These are phyloP conservation scores for Tubulanus polymorphus DNA, from an alignment of 2,888 invertebrate genomes.

Conservation along the genomic window DNA sequence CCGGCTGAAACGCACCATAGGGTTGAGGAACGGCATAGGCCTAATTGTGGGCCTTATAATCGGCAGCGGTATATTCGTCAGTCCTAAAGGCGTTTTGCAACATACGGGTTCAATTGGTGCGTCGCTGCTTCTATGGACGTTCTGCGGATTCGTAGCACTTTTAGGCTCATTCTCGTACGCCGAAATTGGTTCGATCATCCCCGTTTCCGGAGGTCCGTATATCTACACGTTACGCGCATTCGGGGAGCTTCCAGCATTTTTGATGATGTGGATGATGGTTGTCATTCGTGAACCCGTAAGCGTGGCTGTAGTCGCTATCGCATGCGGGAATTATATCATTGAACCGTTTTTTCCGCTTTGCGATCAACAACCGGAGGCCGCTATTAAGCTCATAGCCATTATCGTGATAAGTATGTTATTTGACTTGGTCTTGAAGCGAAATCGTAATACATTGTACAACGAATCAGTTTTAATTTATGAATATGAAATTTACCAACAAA, in stretches of 20 bases:
- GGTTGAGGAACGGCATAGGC: slow-evolving; percentile 35
- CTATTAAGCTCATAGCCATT: no score
- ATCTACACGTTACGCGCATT: slow-evolving; percentile 56
- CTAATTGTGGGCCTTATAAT: slow-evolving; percentile 72
- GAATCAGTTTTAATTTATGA: no score
- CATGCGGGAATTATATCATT: slow-evolving; percentile 46
- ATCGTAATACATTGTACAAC: no score
- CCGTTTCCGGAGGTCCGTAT: slow-evolving; percentile 57
- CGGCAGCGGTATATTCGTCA: slow-evolving; percentile 92
- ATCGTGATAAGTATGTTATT: no score
- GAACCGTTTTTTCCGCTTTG: slow-evolving; percentile 43
- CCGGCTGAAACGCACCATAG: slow-evolving; percentile 35
- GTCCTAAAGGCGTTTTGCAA: slow-evolving; percentile 82
- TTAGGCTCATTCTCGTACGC: slow-evolving; percentile 86
- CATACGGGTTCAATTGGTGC: slow-evolving; percentile 69
- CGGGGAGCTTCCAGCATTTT: slow-evolving; percentile 46
- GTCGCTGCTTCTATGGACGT: slow-evolving; percentile 82
- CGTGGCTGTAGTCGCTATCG: slow-evolving; percentile 44
- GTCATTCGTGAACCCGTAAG: slow-evolving; percentile 45
- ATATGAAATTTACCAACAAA: no score
- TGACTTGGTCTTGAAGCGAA: no score
- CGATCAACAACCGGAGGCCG: no score
- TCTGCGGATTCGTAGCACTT: slow-evolving; percentile 73
- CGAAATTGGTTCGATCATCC: slow-evolving; percentile 84
- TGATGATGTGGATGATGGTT: slow-evolving; percentile 48